These are phyloP conservation scores for Drosophila pseudotalamancana DNA, from an alignment of 2,888 invertebrate genomes.

Conservation along the genomic window DNA sequence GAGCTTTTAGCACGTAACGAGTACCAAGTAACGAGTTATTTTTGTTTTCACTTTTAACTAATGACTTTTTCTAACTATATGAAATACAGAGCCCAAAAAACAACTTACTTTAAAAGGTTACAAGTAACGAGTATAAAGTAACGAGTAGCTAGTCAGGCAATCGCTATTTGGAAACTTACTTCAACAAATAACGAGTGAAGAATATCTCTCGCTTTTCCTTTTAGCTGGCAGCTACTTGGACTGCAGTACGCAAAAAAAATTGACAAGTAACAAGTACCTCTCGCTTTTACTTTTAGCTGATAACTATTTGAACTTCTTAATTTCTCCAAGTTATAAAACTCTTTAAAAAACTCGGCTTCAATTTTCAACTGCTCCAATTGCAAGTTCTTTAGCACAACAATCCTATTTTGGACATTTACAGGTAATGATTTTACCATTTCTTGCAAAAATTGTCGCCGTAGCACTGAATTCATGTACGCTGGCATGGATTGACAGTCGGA, in stretches of 20 bases:
- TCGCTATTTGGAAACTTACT: background rate
- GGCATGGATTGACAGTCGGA: conserved; percentile 74
- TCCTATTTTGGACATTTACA: conserved; percentile 89
- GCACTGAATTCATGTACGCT: conserved; percentile 81
- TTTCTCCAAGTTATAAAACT: conserved; percentile 85
- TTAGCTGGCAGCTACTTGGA: background rate
- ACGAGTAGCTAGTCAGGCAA: background rate
- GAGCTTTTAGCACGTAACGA: too few relatives aligned
- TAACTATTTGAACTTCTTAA: background rate
- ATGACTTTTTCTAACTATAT: too few relatives aligned
- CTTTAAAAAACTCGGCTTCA: conserved; percentile 97
- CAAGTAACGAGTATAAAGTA: background rate
- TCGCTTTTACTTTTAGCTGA: too few relatives aligned
- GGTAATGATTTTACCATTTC: conserved; percentile 84
- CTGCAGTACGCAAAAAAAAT: too few relatives aligned
- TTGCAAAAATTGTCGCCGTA: conserved; percentile 83
- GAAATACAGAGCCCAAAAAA: background rate
- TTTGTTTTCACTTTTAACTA: too few relatives aligned
- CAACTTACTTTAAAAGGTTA: background rate
- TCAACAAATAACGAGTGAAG: background rate
- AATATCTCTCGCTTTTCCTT: too few relatives aligned
- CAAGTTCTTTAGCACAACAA: conserved; percentile 94
- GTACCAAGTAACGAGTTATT: conserved; percentile 10
- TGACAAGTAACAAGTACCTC: too few relatives aligned
- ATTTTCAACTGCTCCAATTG: conserved; percentile 93